Evolutionary conservation across 2,113 vertebrate genomes (phyloP).

Genomic region (Aix galericulata): DNA sequence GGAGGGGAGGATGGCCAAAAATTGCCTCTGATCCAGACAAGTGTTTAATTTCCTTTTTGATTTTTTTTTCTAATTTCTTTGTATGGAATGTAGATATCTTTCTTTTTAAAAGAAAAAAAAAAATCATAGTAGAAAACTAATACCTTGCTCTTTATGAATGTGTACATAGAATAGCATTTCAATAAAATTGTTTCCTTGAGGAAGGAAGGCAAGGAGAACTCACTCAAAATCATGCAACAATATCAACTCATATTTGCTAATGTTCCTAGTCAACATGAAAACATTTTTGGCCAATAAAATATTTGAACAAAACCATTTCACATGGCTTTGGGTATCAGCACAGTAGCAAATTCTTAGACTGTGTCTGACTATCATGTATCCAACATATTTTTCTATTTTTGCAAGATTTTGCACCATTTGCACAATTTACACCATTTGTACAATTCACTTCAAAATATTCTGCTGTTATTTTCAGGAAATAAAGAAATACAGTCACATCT

Average conservation of each 20-base stretch:
- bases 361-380: background rate
- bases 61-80: background rate
- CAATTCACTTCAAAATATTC: background rate
- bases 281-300: background rate
- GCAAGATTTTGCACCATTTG: background rate
- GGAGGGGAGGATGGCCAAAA: background rate
- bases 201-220: background rate
- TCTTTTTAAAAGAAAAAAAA: background rate
- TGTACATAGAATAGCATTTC: background rate
- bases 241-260: background rate
- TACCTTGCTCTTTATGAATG: background rate
- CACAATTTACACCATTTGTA: background rate
- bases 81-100: background rate
- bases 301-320: background rate
- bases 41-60: background rate
- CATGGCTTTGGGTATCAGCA: background rate
- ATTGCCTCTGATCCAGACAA: background rate
- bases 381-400: background rate
- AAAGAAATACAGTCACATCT: background rate
- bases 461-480: background rate
- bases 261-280: background rate
- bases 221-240: background rate
- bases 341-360: background rate
- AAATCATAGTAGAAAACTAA: background rate
- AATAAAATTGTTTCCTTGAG: background rate